Base-by-base conservation (phyloP, 2,888 invertebrate genomes). In the Glyphotaelius pellucidus region DNA sequence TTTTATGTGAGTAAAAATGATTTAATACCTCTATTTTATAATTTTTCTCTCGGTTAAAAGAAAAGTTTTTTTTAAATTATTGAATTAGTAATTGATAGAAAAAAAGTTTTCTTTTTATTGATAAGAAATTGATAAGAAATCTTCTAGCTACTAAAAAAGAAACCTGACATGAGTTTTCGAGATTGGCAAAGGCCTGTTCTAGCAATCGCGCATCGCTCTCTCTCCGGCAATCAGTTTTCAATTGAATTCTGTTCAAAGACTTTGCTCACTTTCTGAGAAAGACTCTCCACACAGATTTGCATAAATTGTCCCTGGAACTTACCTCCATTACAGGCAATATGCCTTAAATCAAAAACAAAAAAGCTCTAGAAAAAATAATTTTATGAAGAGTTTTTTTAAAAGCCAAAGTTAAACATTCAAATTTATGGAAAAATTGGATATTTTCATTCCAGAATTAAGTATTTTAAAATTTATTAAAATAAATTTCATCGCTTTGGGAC, bases 181-280 rank as follows among this genome's bases (percentile, higher is more conserved):
- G 9, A n/a, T n/a, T 67, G 19, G 25, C 25, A 67, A 19, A 19
- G 25, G 19, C 14, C 25, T 7, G 25, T n/a, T n/a, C 67, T 25
- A n/a, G 25, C 67, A 5, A 67, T 67, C 25, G 67, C 67, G 19
- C 52, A 19, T 52, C 52, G 52, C 19, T 67, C 67, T 67, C 67
- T 86, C 35, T 30, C 12, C 30, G 42, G 85, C 91, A 89, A 91
- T 90, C 90, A 91, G 83, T 90, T 90, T 91, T 90, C 91, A 91
- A 90, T 91, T 89, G 90, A 91, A 81, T 89, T 85, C 31, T 25
- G 83, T 90, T 91, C 90, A 90, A 89, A 89, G 47, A 86, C 30
- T 86, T 86, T 30, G 4, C 86, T 42, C 35, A 38, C 31, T 30
- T 42, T 83, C 86, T 30, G 42, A 47, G 47, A 30, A 86, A 86